A percentile compares a stretch with the other conserved stretches of the same genome.
Conservation (phyloP, 2,888 invertebrate genomes). For the Xanthia togata region DNA sequence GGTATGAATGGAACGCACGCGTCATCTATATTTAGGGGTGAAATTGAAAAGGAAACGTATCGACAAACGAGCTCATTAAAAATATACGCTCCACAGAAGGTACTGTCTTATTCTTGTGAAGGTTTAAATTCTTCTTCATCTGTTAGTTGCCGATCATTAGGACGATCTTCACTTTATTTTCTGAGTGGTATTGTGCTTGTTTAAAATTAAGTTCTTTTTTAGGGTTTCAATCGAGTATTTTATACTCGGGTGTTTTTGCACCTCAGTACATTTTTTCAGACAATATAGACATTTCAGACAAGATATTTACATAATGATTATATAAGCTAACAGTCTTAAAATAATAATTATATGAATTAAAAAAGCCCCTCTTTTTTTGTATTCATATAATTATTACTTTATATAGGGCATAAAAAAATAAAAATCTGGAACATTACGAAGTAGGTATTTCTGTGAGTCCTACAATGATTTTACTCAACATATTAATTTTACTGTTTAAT, state of each 20-base stretch:
- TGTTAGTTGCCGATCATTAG: constrained; percentile 36
- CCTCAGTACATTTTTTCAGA: no score
- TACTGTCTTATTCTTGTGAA: constrained; percentile 58
- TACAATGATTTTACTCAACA: not conserved
- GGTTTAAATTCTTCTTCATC: constrained; percentile 43
- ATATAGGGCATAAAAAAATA: not conserved
- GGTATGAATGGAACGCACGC: constrained; percentile 27
- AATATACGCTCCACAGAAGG: constrained; percentile 66
- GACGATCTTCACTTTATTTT: constrained; percentile 19
- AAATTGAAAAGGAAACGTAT: constrained; percentile 56
- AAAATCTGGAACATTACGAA: not conserved
- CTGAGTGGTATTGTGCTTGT: not conserved
- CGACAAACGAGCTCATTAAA: constrained; percentile 73
- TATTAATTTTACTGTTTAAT: no score
- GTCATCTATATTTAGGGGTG: constrained; percentile 50
- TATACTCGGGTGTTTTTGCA: not conserved
- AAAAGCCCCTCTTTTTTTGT: no score
- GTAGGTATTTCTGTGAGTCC: not conserved
- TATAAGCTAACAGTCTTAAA: not conserved
- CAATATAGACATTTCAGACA: no score
- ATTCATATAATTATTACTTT: no score
- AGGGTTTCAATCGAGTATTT: not conserved
- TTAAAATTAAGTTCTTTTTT: not conserved
- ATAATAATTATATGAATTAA: no score
- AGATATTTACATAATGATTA: not conserved